phyloP scores from a whole-genome alignment of 2,888 invertebrate species.

The Bimastos eiseni region DNA sequence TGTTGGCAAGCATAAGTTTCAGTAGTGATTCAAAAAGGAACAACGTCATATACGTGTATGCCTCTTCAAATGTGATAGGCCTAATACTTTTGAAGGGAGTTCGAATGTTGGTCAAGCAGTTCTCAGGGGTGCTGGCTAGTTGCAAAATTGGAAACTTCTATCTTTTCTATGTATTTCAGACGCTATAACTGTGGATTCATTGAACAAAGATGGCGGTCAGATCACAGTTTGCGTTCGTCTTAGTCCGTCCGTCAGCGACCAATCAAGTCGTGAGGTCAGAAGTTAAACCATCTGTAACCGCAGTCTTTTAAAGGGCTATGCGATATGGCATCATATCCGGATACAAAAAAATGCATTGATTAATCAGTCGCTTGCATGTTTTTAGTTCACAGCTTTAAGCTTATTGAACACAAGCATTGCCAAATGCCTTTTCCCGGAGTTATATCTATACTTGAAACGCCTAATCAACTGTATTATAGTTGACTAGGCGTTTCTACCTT shows the following conservation, averaged over 20 bases:
- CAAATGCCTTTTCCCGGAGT: background rate
- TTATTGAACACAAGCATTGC: background rate
- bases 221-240: slow-evolving; percentile 77
- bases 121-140: too few species aligned
- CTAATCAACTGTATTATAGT: too few species aligned
- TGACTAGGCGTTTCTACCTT: too few species aligned
- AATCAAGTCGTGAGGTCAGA: background rate
- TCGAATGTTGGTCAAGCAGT: too few species aligned
- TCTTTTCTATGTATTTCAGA: slow-evolving; percentile 43
- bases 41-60: too few species aligned
- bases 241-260: slow-evolving; percentile 16
- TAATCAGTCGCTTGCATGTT: background rate
- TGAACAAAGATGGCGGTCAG: slow-evolving; percentile 70
- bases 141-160: too few species aligned
- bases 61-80: too few species aligned
- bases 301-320: background rate
- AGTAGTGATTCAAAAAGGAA: too few species aligned
- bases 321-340: background rate
- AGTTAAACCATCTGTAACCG: background rate
- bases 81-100: too few species aligned
- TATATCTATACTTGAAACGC: too few species aligned
- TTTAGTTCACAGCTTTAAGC: background rate
- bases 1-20: too few species aligned
- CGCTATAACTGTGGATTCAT: slow-evolving; percentile 55
- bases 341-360: background rate